Percentiles rank a stretch among this genome's conserved stretches.
These are phyloP conservation scores for Morpho deidamia DNA, from an alignment of 2,888 invertebrate species.

Conservation along the genomic window DNA sequence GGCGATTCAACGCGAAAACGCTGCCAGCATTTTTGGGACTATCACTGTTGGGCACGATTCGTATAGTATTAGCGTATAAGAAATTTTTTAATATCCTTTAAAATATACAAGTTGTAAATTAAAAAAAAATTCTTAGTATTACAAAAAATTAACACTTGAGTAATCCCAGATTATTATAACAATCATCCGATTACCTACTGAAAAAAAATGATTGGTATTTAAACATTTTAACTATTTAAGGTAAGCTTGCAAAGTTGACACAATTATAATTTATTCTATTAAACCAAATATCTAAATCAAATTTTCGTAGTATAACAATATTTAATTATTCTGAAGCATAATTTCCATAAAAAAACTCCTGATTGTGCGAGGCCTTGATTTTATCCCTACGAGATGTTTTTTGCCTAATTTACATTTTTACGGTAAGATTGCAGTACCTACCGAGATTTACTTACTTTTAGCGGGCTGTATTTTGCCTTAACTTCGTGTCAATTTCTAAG, in stretches of 20 bases:
- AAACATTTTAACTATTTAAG: neutral
- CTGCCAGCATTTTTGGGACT: no score
- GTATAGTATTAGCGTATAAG: no score
- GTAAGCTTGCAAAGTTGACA: neutral
- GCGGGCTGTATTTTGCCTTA: conserved; percentile 10
- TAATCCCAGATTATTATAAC: neutral
- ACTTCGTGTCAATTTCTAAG: conserved; percentile 7
- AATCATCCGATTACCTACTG: no score
- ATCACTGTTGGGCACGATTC: no score
- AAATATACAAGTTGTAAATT: no score
- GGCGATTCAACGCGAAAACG: no score
- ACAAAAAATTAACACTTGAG: no score
- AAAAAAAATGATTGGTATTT: neutral
- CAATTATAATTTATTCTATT: neutral
- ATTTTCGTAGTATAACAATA: conserved; percentile 1
- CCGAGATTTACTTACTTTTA: conserved; percentile 17
- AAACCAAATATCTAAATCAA: no score
- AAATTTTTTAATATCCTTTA: no score
- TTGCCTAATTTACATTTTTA: conserved; percentile 24
- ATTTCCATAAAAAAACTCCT: conserved; percentile 13
- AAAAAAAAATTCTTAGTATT: no score
- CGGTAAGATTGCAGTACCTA: conserved; percentile 13
- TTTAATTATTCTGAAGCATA: conserved; percentile 6
- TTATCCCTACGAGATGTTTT: conserved; percentile 19
- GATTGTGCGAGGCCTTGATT: conserved; percentile 17